Percentiles rank a stretch among this genome's conserved stretches.
Evolutionary conservation across 1,140 invertebrate species (phyloP).

Genomic region (Ptiloglossa arizonensis): DNA sequence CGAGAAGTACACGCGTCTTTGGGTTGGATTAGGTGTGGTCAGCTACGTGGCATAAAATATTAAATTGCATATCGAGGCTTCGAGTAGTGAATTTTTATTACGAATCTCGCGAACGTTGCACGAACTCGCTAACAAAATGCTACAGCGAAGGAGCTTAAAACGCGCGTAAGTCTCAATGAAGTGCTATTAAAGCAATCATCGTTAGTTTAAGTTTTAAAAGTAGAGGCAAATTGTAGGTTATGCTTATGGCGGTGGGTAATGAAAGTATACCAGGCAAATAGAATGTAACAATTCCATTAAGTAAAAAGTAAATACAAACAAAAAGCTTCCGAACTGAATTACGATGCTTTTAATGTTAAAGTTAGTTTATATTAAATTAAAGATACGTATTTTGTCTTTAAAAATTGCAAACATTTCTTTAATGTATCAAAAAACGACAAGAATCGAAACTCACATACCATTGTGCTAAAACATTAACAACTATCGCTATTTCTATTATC

Average conservation of each 20-base stretch:
- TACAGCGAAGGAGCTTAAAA: conserved; percentile 4
- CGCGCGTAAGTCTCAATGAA: conserved; percentile 15
- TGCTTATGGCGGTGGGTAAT: conserved; percentile 1
- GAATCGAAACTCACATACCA: too few species aligned
- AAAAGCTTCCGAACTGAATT: background rate
- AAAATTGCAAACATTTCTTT: too few species aligned
- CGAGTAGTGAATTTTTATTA: background rate
- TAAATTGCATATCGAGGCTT: background rate
- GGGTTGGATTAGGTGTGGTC: too few species aligned
- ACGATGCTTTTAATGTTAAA: too few species aligned
- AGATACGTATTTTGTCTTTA: too few species aligned
- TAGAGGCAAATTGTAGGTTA: conserved; percentile 22
- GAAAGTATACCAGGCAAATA: background rate
- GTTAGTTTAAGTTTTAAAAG: conserved; percentile 16
- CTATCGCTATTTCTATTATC: too few species aligned
- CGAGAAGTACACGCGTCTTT: too few species aligned
- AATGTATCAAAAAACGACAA: too few species aligned
- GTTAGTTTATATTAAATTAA: too few species aligned
- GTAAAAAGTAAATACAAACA: too few species aligned
- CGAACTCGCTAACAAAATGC: background rate
- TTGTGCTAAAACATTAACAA: too few species aligned
- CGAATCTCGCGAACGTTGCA: background rate
- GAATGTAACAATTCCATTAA: background rate
- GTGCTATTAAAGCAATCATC: conserved; percentile 5
- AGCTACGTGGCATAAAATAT: too few species aligned